Evolutionary conservation across 2,888 invertebrate genomes (phyloP), one percentile per base, ranked within the genome.

Genomic region (Papilio demoleus): DNA sequence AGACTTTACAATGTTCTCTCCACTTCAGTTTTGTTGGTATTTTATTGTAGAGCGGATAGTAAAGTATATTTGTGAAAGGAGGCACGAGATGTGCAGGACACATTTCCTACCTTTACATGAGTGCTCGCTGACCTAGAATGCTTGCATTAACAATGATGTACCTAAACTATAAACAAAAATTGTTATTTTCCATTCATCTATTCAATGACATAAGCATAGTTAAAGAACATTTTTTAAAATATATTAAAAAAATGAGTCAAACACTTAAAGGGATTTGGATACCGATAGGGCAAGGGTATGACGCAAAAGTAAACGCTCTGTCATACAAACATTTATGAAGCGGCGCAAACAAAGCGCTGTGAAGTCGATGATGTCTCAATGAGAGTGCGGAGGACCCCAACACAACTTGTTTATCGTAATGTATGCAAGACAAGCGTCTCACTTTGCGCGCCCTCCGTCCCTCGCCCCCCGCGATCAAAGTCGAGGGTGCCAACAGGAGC

Each of bases 351-450:
- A 56, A 56, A 50, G 42, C 62, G 34, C 61, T 71, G 47, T 9
- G 62, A 65, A 56, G 65, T 71, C 40, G 67, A 65, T 61, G 64
- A 62, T 61, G 58, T 64, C 65, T 64, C 68, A 65, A 50, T 64
- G 50, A 58, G 36, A 40, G 19, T 56, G 60, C 14, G 67, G 42
- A 53, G 40, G n/a, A 45, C 61, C 58, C 67, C 65, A 64, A 69
- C 31, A 56, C 62, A 62, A 65, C 79, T 76, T 79, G 78, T 76
- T 72, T 72, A 61, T 62, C 76, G 76, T 80, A 76, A 77, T 81
- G 79, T 78, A 81, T 78, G 78, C 79, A 73, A 85, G 81, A 83
- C 82, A 81, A 85, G 84, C 85, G 83, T 82, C 84, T 87, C 84
- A 79, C 79, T 85, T 79, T 77, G 78, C 74, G 73, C 59, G 74